phyloP scores from a whole-genome alignment of 2,888 invertebrate species.

The Maniola hyperantus region DNA sequence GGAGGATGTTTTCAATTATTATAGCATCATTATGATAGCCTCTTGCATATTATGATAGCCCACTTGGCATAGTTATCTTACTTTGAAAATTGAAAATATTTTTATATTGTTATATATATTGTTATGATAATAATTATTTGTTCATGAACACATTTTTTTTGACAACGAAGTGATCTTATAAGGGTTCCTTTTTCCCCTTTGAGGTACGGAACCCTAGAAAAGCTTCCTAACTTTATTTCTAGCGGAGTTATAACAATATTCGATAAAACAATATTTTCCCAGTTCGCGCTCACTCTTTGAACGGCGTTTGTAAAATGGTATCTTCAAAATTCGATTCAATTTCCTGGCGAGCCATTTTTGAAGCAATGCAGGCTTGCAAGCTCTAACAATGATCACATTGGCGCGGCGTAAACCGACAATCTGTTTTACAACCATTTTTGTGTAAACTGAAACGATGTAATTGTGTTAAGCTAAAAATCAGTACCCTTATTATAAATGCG shows the following conservation, averaged over 20 bases:
- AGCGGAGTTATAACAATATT: conserved; percentile 7
- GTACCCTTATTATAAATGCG: too few species aligned
- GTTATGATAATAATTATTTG: too few species aligned
- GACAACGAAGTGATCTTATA: too few species aligned
- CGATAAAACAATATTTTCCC: conserved; percentile 31
- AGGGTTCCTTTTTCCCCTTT: too few species aligned
- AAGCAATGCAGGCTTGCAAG: conserved; percentile 47
- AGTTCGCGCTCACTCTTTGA: conserved; percentile 26
- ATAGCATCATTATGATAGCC: too few species aligned
- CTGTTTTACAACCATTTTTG: conserved; percentile 44
- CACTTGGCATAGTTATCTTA: too few species aligned
- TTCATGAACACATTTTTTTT: neutral
- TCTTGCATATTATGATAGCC: too few species aligned
- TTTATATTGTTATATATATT: too few species aligned
- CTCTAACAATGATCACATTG: conserved; percentile 52
- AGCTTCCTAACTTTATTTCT: conserved; percentile 12
- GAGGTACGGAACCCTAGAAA: too few species aligned
- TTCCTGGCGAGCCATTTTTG: conserved; percentile 34
- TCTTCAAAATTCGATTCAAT: conserved; percentile 42
- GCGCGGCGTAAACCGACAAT: conserved; percentile 47
- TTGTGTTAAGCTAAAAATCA: neutral
- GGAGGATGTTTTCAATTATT: too few species aligned
- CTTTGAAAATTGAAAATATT: too few species aligned
- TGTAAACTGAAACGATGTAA: neutral
- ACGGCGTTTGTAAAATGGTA: conserved; percentile 33